These are phyloP conservation scores for Microctenopoma steveboyesi DNA, from an alignment of 2,797 vertebrate species.

Conservation along the genomic window DNA sequence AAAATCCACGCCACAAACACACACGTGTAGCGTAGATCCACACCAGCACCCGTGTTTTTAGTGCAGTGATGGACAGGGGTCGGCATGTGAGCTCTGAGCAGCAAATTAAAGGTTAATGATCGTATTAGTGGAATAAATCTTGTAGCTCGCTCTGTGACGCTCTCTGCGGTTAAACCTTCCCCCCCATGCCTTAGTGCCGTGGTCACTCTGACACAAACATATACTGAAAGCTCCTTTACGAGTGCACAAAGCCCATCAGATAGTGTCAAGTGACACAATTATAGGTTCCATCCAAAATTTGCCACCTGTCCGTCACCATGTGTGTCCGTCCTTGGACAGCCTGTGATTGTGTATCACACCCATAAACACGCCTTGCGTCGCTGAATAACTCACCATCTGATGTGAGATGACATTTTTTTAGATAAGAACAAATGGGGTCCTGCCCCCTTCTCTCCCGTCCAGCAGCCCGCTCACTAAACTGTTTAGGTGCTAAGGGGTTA, in stretches of 20 bases:
- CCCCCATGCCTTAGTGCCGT: constrained; percentile 42
- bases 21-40: too few relatives aligned
- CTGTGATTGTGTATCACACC: constrained; percentile 47
- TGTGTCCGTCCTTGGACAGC: constrained; percentile 41
- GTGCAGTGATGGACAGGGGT: too few relatives aligned
- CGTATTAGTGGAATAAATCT: not conserved
- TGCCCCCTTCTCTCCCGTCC: constrained; percentile 41
- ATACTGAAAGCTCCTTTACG: constrained; percentile 68
- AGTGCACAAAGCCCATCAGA: constrained; percentile 67
- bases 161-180: not conserved
- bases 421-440: constrained; percentile 79
- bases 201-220: constrained; percentile 74
- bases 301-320: constrained; percentile 76
- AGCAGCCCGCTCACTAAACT: constrained; percentile 59
- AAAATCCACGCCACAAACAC: too few relatives aligned
- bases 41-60: too few relatives aligned
- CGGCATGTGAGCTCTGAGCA: too few relatives aligned
- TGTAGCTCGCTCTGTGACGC: too few relatives aligned
- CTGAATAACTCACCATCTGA: constrained; percentile 84
- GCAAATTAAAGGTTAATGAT: constrained; percentile 1
- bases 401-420: constrained; percentile 82
- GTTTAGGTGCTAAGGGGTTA: constrained; percentile 66
- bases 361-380: constrained; percentile 64
- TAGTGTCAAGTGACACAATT: constrained; percentile 68
- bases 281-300: constrained; percentile 73